Conservation (phyloP, 2,797 vertebrate species). For the Phrynocephalus forsythii region DNA sequence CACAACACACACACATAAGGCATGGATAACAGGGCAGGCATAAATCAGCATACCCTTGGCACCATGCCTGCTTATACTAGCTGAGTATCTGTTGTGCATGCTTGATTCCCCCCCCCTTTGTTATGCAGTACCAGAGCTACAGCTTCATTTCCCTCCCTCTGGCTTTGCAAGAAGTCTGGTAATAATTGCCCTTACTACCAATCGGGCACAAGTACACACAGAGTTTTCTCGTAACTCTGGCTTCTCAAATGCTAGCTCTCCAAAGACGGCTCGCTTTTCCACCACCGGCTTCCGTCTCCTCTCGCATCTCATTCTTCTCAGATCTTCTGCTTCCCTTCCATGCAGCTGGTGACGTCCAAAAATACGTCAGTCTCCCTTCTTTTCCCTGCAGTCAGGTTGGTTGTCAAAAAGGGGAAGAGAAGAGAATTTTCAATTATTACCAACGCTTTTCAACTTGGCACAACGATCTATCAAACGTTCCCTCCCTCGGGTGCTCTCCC, state of each 20-base stretch:
- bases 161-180: no score
- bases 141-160: not conserved
- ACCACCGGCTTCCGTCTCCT: not conserved
- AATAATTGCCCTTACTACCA: not conserved
- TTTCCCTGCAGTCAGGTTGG: slow-evolving; percentile 7
- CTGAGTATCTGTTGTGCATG: no score
- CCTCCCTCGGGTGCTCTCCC: not conserved
- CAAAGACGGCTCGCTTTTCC: not conserved
- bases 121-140: not conserved
- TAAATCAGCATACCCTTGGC: not conserved
- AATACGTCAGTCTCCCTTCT: not conserved
- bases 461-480: slow-evolving; percentile 19
- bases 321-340: not conserved
- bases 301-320: slow-evolving; percentile 24
- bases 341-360: slow-evolving; percentile 28
- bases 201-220: not conserved
- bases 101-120: not conserved
- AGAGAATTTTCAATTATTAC: slow-evolving; percentile 24
- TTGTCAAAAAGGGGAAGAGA: slow-evolving; percentile 24
- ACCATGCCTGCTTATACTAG: no score
- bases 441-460: slow-evolving; percentile 10
- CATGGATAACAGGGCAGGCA: not conserved
- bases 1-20: not conserved
- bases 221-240: no score
- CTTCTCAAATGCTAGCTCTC: not conserved